phyloP scores from a whole-genome alignment of 2,888 invertebrate species.

The Elegia similella region DNA sequence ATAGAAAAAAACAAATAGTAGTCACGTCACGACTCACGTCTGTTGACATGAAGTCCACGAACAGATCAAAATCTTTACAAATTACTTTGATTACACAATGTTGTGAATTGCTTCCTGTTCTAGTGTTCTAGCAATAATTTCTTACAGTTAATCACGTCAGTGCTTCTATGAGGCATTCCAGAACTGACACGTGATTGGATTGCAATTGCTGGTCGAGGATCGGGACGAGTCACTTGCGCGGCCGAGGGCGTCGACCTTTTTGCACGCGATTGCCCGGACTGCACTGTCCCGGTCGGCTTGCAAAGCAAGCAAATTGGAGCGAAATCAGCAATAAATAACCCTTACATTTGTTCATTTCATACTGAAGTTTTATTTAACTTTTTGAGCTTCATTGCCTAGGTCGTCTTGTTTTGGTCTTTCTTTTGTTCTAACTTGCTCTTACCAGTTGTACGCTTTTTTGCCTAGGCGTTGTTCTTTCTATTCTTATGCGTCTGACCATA shows the following conservation, averaged over 20 bases:
- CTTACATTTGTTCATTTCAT: not conserved
- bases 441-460: too few relatives aligned
- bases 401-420: not conserved
- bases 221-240: constrained; percentile 64
- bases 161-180: not conserved
- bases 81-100: not conserved
- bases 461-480: too few relatives aligned
- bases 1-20: too few relatives aligned
- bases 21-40: too few relatives aligned
- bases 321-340: not conserved
- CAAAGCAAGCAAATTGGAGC: not conserved
- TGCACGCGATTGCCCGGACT: constrained; percentile 55
- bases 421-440: too few relatives aligned
- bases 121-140: too few relatives aligned
- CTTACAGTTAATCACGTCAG: not conserved
- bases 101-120: not conserved
- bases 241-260: constrained; percentile 64
- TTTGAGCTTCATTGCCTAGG: not conserved
- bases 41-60: too few relatives aligned
- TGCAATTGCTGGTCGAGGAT: constrained; percentile 29
- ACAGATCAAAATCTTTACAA: too few relatives aligned
- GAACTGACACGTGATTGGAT: constrained; percentile 7
- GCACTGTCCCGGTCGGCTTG: constrained; percentile 52
- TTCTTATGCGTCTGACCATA: too few relatives aligned
- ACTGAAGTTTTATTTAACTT: not conserved